Percentiles rank a stretch among this genome's conserved stretches.
Evolutionary conservation across 1,140 invertebrate species (phyloP).

Genomic region (Eumeta japonica): DNA sequence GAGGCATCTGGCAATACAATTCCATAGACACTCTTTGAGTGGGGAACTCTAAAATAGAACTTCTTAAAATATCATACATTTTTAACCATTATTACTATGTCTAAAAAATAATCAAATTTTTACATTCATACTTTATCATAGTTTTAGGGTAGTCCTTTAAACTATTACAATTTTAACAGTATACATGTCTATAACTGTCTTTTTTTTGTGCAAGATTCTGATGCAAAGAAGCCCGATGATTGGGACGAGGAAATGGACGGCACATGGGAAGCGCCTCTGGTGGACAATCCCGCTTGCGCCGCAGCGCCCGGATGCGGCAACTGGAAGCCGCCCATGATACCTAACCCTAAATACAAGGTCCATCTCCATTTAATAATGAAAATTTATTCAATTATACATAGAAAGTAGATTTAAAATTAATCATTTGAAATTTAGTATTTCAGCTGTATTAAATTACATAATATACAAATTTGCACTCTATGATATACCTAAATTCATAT

Average conservation of each 20-base stretch:
- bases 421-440: too few relatives aligned
- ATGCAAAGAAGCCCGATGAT: slow-evolving; percentile 85
- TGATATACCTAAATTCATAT: neutral
- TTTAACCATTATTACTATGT: too few relatives aligned
- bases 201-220: slow-evolving; percentile 62
- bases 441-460: too few relatives aligned
- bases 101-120: too few relatives aligned
- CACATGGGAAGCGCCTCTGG: slow-evolving; percentile 93
- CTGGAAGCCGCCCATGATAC: slow-evolving; percentile 83
- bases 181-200: neutral
- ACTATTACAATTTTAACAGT: too few relatives aligned
- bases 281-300: slow-evolving; percentile 88
- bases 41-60: too few relatives aligned
- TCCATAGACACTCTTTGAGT: too few relatives aligned
- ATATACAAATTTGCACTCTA: neutral
- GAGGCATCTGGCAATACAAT: too few relatives aligned
- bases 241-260: slow-evolving; percentile 99
- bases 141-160: too few relatives aligned
- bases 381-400: neutral
- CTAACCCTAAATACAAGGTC: slow-evolving; percentile 87
- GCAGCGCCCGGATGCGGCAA: slow-evolving; percentile 85
- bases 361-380: neutral
- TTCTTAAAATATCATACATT: too few relatives aligned
- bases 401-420: neutral
- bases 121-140: too few relatives aligned